These are phyloP conservation scores for Hiodon alosoides DNA, from an alignment of 2,113 vertebrate species.

Conservation along the genomic window DNA sequence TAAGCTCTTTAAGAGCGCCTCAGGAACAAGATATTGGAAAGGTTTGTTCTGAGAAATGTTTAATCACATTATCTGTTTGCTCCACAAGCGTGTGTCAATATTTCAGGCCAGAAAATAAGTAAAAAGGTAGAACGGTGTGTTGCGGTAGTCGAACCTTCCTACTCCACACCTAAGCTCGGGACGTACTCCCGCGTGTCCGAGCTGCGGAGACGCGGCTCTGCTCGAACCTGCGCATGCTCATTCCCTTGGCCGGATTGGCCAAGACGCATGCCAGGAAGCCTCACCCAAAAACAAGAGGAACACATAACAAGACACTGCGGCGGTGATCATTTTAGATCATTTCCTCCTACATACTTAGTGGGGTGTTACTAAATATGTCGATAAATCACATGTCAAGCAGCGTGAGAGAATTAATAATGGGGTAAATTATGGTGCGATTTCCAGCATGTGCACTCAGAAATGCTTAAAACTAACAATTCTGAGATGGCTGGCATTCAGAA, in stretches of 20 bases:
- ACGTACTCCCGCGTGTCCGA: no score
- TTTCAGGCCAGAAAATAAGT: no score
- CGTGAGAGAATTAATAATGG: slow-evolving; percentile 2
- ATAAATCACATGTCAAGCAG: slow-evolving; percentile 3
- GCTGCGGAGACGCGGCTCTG: no score
- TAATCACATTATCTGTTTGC: slow-evolving; percentile 61
- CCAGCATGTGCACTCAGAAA: background rate
- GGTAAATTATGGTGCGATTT: background rate
- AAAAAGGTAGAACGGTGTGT: no score
- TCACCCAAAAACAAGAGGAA: background rate
- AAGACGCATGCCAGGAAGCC: background rate
- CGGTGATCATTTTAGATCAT: background rate
- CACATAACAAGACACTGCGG: background rate
- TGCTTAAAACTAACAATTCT: background rate
- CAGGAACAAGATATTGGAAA: slow-evolving; percentile 43
- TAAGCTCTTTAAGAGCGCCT: slow-evolving; percentile 60
- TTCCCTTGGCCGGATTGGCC: no score
- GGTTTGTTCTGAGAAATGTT: slow-evolving; percentile 51
- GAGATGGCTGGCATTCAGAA: background rate
- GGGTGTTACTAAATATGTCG: slow-evolving; percentile 8
- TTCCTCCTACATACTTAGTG: background rate
- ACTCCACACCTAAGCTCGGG: no score
- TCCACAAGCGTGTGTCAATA: slow-evolving; percentile 50
- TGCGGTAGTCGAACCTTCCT: no score
- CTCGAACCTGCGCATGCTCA: no score